A percentile compares a stretch with the other conserved stretches of the same genome.
Conservation (phyloP, 1,140 invertebrate species). For the Hycleus cichorii region DNA sequence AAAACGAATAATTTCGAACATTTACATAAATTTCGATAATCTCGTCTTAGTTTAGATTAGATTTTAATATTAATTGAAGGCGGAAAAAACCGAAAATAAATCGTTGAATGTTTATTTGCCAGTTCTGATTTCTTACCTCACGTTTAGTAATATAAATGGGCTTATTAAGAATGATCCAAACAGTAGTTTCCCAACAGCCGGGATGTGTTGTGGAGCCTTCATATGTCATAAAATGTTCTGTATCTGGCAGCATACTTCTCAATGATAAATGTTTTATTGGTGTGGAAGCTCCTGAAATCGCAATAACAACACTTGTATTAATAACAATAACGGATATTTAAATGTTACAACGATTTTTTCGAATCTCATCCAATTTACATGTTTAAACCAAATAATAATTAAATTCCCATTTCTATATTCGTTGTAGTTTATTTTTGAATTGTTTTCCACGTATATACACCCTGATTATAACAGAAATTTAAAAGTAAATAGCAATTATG, state of each 20-base stretch:
- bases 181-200: conserved; percentile 85
- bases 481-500: too few species aligned
- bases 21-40: too few species aligned
- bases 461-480: too few species aligned
- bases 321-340: background rate
- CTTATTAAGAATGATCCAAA: conserved; percentile 94
- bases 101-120: too few species aligned
- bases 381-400: background rate
- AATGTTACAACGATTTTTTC: background rate
- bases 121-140: conserved; percentile 52
- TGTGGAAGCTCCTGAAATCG: conserved; percentile 61
- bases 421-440: too few species aligned
- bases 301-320: background rate
- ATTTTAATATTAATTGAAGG: too few species aligned
- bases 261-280: conserved; percentile 78
- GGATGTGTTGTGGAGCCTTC: conserved; percentile 96
- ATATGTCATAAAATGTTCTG: conserved; percentile 92
- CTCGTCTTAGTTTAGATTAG: too few species aligned
- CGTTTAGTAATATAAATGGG: conserved; percentile 92
- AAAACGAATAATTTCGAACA: too few species aligned
- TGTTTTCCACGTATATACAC: too few species aligned
- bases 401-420: too few species aligned
- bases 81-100: too few species aligned
- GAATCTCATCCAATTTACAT: background rate
- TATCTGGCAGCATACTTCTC: conserved; percentile 75